Evolutionary conservation across 2,888 invertebrate genomes (phyloP), one percentile per base, ranked within the genome.

Genomic region (Tridacna gigas): DNA sequence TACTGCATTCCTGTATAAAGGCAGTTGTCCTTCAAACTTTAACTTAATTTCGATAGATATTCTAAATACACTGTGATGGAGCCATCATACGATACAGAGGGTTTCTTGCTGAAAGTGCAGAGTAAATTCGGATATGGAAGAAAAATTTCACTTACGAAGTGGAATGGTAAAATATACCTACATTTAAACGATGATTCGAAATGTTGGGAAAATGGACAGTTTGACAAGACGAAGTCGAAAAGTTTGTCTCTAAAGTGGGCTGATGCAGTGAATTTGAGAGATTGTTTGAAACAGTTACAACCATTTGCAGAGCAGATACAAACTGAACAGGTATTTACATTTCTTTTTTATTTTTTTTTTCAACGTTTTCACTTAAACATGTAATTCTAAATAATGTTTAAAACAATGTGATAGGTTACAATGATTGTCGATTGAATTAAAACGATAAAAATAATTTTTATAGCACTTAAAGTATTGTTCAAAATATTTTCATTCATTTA

Each of bases 151-250:
- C 60, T 74, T 20, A 79, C 79, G 25, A 79, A 74, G 37, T 79
- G 74, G 74, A 79, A 74, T 28, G 67, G 28, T 56, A 66, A 48
- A 28, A n/a, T 67, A 7, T 79, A 60, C 56, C 26, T 79, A 37
- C 79, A 74, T 45, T 65, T 79, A 15, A 74, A 66, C 60, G 79
- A 79, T 28, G 66, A 79, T 37, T 74, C 65, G 4, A 73, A 77
- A 56, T 77, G 77, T 69, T 77, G 67, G 77, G 66, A 77, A 25
- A 67, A 67, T 56, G 60, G 69, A 37, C n/a, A 51, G n/a, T 77
- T 48, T 56, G 69, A 77, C 60, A 77, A 77, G 47, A 56, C 67
- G 26, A 66, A 77, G 51, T 18, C 56, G n/a, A 77, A 69, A 69
- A 51, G 48, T 76, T 47, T 76, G 37, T 76, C 76, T 15, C 25